A percentile compares a stretch with the other conserved stretches of the same genome.
Evolutionary conservation across 2,888 invertebrate genomes (phyloP).

Genomic region (Anodontia alba): DNA sequence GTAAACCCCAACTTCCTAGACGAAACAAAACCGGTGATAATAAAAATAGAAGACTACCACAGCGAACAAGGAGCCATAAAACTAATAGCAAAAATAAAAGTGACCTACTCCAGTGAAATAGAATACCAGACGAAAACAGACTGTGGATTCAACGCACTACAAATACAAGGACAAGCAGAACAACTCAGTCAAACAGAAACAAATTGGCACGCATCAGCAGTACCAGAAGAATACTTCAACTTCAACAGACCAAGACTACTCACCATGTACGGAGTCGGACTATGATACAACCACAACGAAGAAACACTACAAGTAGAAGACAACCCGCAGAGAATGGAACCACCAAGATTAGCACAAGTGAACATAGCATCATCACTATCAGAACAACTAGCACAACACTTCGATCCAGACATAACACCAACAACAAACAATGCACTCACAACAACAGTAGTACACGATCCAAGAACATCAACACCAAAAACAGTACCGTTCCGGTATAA

Average conservation of each 20-base stretch:
- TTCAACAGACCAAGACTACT: neutral
- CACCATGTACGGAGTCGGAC: too few species aligned
- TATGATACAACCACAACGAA: neutral
- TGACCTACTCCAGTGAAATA: slow-evolving; percentile 14
- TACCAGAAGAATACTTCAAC: too few species aligned
- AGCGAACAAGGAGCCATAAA: slow-evolving; percentile 19
- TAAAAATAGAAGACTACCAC: slow-evolving; percentile 28
- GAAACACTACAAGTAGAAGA: neutral
- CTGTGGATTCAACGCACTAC: slow-evolving; percentile 9
- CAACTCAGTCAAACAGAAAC: neutral
- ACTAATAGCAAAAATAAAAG: slow-evolving; percentile 23
- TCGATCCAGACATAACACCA: too few species aligned
- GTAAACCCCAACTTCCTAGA: slow-evolving; percentile 35
- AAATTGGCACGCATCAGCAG: too few species aligned
- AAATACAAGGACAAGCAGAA: neutral
- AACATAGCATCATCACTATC: too few species aligned
- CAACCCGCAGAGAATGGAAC: neutral
- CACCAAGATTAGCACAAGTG: too few species aligned
- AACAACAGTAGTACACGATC: too few species aligned
- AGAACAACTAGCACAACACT: too few species aligned
- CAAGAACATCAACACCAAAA: too few species aligned
- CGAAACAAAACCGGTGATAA: slow-evolving; percentile 24
- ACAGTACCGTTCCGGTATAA: too few species aligned
- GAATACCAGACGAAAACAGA: too few species aligned
- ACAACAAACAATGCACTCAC: too few species aligned